Base-by-base conservation (phyloP, 1,140 invertebrate species). In the Palaemon carinicauda region DNA sequence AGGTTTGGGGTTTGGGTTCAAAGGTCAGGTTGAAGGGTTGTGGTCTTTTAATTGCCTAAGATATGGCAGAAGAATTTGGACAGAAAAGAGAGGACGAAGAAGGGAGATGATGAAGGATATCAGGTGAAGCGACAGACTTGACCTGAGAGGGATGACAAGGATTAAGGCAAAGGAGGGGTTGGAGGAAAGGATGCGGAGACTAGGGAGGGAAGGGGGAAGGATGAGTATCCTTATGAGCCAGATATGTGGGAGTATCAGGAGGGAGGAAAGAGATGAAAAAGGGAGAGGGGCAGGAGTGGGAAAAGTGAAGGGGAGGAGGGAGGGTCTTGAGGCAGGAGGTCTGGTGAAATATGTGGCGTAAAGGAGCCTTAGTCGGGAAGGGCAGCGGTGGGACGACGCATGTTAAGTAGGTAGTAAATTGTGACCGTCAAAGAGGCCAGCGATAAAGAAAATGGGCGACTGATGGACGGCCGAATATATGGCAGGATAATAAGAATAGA, bases 401-500 rank as follows among this genome's bases (percentile, higher is more conserved):
- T 87, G 84, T 80, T 80, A 87, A 87, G 84, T 87, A 87, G 78
- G 84, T 41, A 21, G 77, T 87, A 87, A 87, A 87, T 87, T 87
- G 84, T 87, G 78, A 75, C 24, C 83, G 65, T 87, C 84, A 87
- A 80, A 87, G 84, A 73, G 78, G 52, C 78, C 77, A 80, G 84
- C 84, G 84, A 80, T 80, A 80, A 87, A 87, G 84, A 87, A 87
- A 87, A 87, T 87, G 84, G 84, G 50, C 24, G 77, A 41, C 84
- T 87, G 84, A 87, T 87, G 84, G 77, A 87, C 84, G 77, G 51
- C 60, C 83, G 78, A 80, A 87, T 87, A 87, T 87, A 87, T 87
- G 84, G 84, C 50, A 80, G 84, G 84, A 87, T 87, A 87, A 87
- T 87, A 87, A 56, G 84, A 87, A 87, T 87, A 87, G 84, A 87